Evolutionary conservation across 2,113 vertebrate species (phyloP).

Genomic region (Zapus hudsonius): DNA sequence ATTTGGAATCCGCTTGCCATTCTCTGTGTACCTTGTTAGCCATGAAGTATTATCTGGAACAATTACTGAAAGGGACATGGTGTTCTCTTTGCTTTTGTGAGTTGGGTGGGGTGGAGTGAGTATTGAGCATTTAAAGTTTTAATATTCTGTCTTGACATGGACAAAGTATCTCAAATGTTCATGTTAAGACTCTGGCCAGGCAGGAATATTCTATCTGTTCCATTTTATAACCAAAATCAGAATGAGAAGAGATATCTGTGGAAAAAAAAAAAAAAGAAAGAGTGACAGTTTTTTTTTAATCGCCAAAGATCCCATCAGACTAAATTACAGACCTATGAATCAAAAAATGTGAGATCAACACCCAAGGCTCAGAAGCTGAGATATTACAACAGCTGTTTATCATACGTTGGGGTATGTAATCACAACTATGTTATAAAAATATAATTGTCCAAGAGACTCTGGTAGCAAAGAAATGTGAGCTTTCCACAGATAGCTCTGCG

Average conservation of each 20-base stretch:
- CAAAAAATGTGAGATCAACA: background rate
- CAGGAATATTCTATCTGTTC: background rate
- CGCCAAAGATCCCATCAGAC: background rate
- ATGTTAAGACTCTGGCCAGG: background rate
- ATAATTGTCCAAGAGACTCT: slow-evolving; percentile 15
- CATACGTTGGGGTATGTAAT: slow-evolving; percentile 42
- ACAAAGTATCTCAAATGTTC: background rate
- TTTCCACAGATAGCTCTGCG: background rate
- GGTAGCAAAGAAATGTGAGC: background rate
- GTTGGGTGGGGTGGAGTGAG: background rate
- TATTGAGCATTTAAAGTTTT: background rate
- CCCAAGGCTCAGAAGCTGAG: background rate
- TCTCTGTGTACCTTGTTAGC: background rate
- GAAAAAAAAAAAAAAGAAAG: background rate
- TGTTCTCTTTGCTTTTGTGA: background rate
- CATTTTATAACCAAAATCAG: slow-evolving; percentile 30
- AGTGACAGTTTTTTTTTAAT: background rate
- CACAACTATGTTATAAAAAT: slow-evolving; percentile 39
- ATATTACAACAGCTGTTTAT: slow-evolving; percentile 55
- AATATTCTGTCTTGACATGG: background rate
- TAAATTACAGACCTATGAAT: slow-evolving; percentile 16
- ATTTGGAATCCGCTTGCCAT: slow-evolving; percentile 58
- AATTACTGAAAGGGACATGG: slow-evolving; percentile 47
- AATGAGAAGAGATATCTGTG: background rate
- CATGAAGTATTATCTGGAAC: slow-evolving; percentile 13